Evolutionary conservation across 2,113 vertebrate species (phyloP).

Genomic region (Corapipo altera): DNA sequence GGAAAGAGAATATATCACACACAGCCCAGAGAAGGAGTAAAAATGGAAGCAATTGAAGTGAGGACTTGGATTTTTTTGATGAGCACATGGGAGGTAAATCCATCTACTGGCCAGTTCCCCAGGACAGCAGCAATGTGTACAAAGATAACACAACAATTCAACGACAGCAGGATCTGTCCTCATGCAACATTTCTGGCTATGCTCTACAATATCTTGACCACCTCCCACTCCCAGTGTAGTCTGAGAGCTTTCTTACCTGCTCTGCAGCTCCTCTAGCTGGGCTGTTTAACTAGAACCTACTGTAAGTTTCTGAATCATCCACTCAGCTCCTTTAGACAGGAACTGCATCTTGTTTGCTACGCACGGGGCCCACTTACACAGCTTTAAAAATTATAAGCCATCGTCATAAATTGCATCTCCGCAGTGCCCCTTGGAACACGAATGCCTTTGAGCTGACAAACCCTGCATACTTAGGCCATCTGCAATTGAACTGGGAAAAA

Average conservation of each 20-base stretch:
- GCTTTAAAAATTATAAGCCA: conserved; percentile 21
- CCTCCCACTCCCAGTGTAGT: neutral
- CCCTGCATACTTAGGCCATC: neutral
- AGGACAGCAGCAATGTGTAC: neutral
- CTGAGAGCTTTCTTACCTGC: neutral
- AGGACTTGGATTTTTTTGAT: neutral
- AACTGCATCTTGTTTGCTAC: neutral
- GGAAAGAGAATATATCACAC: neutral
- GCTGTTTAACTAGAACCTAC: conserved; percentile 1
- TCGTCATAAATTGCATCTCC: neutral
- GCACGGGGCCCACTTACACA: neutral
- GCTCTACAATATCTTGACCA: neutral
- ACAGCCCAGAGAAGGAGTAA: neutral
- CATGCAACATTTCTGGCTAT: neutral
- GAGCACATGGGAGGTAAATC: neutral
- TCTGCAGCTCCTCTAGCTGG: neutral
- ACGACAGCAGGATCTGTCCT: neutral
- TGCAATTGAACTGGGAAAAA: conserved; percentile 9
- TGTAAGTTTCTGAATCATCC: conserved; percentile 7
- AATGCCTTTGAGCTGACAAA: neutral
- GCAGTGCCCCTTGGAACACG: neutral
- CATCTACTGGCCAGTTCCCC: neutral
- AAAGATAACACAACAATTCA: neutral
- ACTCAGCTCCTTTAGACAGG: conserved; percentile 1
- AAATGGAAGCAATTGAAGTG: neutral